Conservation (phyloP, 2,113 vertebrate genomes). For the Brienomyrus longianalis region DNA sequence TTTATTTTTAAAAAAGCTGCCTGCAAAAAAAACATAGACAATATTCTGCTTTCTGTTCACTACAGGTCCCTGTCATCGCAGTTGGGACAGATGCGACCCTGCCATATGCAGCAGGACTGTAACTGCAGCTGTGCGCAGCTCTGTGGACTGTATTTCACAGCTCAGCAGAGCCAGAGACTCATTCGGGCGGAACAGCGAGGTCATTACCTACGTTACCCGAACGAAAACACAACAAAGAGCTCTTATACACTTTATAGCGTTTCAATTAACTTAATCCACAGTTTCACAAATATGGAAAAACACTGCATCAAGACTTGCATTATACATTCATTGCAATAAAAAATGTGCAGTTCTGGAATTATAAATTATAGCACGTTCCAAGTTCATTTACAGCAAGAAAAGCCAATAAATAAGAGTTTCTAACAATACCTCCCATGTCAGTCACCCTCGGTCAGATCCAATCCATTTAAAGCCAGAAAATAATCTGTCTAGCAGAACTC, state of each 20-base stretch:
- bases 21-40: neutral
- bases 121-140: neutral
- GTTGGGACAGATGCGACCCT: neutral
- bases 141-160: slow-evolving; percentile 22
- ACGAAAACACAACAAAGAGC: neutral
- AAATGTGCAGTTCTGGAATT: neutral
- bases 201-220: neutral
- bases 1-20: neutral
- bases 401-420: neutral
- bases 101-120: neutral
- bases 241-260: neutral
- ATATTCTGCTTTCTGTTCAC: neutral
- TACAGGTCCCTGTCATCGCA: neutral
- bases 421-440: slow-evolving; percentile 41
- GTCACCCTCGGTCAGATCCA: slow-evolving; percentile 29
- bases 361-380: neutral
- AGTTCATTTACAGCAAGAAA: neutral
- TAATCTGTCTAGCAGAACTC: slow-evolving; percentile 39
- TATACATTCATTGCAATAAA: neutral
- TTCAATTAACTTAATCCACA: neutral
- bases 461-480: slow-evolving; percentile 31
- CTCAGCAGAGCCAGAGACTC: neutral
- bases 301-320: neutral
- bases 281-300: neutral
- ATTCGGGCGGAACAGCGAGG: slow-evolving; percentile 27